These are phyloP conservation scores for Ophiothrix spiculata DNA, from an alignment of 35 echinoderm and acorn worm species.

Conservation along the genomic window DNA sequence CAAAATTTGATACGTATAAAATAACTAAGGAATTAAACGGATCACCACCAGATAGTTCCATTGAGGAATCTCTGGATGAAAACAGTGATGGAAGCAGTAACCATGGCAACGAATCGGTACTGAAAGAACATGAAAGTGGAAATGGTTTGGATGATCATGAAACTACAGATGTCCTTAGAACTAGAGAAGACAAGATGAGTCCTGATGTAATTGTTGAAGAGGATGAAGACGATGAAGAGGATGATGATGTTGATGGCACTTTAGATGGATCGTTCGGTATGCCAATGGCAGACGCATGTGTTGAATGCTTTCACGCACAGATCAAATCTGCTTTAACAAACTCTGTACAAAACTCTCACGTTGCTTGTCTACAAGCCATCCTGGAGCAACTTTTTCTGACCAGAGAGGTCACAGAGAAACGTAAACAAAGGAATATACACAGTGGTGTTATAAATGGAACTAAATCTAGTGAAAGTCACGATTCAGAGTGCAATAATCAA, in stretches of 20 bases:
- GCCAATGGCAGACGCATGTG: conserved; percentile 14
- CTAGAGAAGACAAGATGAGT: too few species aligned
- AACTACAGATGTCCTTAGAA: too few species aligned
- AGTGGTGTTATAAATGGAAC: background rate
- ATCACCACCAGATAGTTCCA: too few species aligned
- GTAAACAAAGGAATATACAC: background rate
- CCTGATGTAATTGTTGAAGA: too few species aligned
- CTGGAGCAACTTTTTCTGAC: background rate
- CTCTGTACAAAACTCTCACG: conserved; percentile 15
- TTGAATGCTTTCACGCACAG: conserved; percentile 24
- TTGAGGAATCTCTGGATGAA: too few species aligned
- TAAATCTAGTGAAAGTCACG: background rate
- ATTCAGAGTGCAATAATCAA: background rate
- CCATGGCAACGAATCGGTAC: too few species aligned
- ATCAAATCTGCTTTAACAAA: conserved; percentile 10
- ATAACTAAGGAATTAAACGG: too few species aligned
- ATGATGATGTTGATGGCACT: background rate
- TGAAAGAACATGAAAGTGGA: too few species aligned
- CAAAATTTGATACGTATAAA: too few species aligned
- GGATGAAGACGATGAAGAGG: background rate
- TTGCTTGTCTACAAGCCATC: conserved; percentile 17
- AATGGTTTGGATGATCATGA: too few species aligned
- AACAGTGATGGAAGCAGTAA: too few species aligned
- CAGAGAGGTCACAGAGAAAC: background rate
- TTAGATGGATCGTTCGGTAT: background rate